Conservation (phyloP, 1,140 invertebrate genomes). For the Drosophila rhopaloa region DNA sequence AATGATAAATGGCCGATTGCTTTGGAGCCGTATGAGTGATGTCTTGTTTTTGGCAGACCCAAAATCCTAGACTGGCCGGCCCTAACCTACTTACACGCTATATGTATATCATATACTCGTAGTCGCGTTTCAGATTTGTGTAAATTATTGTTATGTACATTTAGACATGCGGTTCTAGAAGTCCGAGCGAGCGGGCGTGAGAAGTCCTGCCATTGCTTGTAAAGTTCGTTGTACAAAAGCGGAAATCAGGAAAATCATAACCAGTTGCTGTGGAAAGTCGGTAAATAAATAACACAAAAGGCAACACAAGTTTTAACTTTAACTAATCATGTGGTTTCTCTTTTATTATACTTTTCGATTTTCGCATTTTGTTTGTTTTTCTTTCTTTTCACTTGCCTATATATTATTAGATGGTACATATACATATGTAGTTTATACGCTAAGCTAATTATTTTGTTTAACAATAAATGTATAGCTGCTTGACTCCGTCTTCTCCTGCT, state of each 20-base stretch:
- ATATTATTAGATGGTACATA: slow-evolving; percentile 76
- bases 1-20: slow-evolving; percentile 20
- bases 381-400: slow-evolving; percentile 66
- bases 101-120: slow-evolving; percentile 48
- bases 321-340: slow-evolving; percentile 64
- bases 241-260: slow-evolving; percentile 30
- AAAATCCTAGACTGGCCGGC: slow-evolving; percentile 18
- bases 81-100: slow-evolving; percentile 63
- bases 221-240: slow-evolving; percentile 54
- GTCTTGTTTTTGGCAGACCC: background rate
- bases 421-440: slow-evolving; percentile 78
- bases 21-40: slow-evolving; percentile 5
- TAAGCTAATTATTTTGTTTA: slow-evolving; percentile 80
- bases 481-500: slow-evolving; percentile 38
- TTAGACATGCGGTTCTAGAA: slow-evolving; percentile 73
- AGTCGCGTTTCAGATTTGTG: slow-evolving; percentile 65
- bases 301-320: slow-evolving; percentile 64
- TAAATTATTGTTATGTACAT: slow-evolving; percentile 82
- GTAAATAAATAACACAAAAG: slow-evolving; percentile 37
- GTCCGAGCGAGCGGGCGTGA: slow-evolving; percentile 16
- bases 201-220: slow-evolving; percentile 30
- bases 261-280: slow-evolving; percentile 13
- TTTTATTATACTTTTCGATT: slow-evolving; percentile 71
- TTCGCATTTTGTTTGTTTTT: slow-evolving; percentile 45
- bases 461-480: slow-evolving; percentile 80